Evolutionary conservation across 2,113 vertebrate species (phyloP).

Genomic region (Heterotis niloticus): DNA sequence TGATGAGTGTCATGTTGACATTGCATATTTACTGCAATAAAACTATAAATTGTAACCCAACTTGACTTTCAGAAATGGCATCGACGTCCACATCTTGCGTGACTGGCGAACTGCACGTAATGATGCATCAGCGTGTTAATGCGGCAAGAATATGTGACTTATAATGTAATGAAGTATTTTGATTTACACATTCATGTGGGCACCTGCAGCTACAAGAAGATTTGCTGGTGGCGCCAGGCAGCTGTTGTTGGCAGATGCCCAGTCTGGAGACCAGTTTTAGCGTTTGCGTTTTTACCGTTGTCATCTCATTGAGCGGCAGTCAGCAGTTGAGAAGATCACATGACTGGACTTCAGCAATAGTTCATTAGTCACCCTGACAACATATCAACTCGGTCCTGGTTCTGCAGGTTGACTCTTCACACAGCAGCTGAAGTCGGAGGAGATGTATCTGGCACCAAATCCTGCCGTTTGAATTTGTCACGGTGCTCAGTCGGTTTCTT

Average conservation of each 20-base stretch:
- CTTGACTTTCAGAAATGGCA: too few relatives aligned
- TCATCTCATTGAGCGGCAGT: neutral
- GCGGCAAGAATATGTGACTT: neutral
- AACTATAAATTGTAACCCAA: too few relatives aligned
- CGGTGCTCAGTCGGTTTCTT: neutral
- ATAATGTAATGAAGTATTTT: constrained; percentile 1
- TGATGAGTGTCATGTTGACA: too few relatives aligned
- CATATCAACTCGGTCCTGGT: too few relatives aligned
- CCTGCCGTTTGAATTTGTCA: neutral
- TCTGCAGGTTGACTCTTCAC: neutral
- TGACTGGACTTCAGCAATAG: neutral
- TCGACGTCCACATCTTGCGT: too few relatives aligned
- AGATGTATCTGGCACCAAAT: neutral
- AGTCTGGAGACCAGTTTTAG: constrained; percentile 6
- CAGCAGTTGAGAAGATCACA: neutral
- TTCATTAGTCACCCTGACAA: constrained; percentile 10
- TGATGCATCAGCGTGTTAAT: neutral
- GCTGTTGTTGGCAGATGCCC: constrained; percentile 10
- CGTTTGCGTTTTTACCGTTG: constrained; percentile 1
- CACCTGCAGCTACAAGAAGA: constrained; percentile 9
- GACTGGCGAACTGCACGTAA: too few relatives aligned
- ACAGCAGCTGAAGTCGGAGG: neutral
- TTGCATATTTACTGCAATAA: too few relatives aligned
- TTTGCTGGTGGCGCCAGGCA: constrained; percentile 6
- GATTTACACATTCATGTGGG: constrained; percentile 13